Percentiles rank a stretch among this genome's conserved stretches.
Conservation (phyloP, 1,140 invertebrate species). For the Caenorhabditis brenneri region DNA sequence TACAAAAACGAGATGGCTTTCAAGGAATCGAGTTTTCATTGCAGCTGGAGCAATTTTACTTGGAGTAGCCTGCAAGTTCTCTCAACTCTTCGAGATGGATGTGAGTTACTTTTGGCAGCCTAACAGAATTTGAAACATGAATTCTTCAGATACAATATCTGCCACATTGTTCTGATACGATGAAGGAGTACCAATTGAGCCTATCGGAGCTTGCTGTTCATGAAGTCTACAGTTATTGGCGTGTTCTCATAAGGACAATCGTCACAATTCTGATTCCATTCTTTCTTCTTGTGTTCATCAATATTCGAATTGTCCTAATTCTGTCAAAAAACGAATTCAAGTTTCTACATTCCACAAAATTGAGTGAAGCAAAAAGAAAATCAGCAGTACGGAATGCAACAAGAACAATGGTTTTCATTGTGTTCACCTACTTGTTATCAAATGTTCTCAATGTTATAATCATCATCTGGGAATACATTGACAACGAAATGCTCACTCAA, state of each 20-base stretch:
- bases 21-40: conserved; percentile 56
- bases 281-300: conserved; percentile 62
- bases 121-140: neutral
- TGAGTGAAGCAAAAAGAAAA: conserved; percentile 62
- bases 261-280: conserved; percentile 65
- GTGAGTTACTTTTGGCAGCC: neutral
- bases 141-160: conserved; percentile 58
- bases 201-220: conserved; percentile 55
- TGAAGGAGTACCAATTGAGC: conserved; percentile 60
- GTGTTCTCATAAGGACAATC: conserved; percentile 49
- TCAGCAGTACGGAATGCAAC: conserved; percentile 63
- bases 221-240: conserved; percentile 57
- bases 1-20: neutral
- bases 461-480: conserved; percentile 68
- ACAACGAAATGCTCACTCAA: conserved; percentile 52
- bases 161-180: conserved; percentile 59
- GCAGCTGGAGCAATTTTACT: conserved; percentile 59
- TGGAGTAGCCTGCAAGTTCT: conserved; percentile 63
- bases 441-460: conserved; percentile 66
- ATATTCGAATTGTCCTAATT: conserved; percentile 60
- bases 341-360: conserved; percentile 48
- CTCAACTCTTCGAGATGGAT: conserved; percentile 59
- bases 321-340: conserved; percentile 51
- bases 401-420: conserved; percentile 61
- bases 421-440: conserved; percentile 64